Evolutionary conservation across 2,888 invertebrate genomes (phyloP), one percentile per base, ranked within the genome.

Genomic region (Meloe dianella): DNA sequence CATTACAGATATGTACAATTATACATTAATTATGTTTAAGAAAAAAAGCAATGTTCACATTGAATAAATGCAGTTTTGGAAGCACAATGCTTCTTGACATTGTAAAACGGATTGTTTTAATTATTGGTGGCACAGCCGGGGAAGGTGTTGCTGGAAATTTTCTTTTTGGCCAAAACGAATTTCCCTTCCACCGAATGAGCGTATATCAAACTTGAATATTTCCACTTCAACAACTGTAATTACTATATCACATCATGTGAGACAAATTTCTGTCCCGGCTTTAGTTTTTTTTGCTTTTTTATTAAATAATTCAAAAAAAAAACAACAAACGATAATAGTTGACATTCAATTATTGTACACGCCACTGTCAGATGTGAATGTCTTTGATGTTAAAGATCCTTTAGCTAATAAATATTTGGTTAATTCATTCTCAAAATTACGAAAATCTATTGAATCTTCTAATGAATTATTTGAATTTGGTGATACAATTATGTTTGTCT

Each of bases 391-490:
- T 32, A 79, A 75, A 30, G 76, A 69, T 68, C 77, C 78, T 67
- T 79, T 77, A 56, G 82, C 72, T 58, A 81, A 73, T 60, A 82
- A 74, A 75, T 83, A 83, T 70, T 82, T 82, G 35, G 81, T 82
- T 47, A 84, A 76, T 83, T 87, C 87, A 83, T 85, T 87, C 76
- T 87, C 86, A 77, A 86, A 87, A 73, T 86, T 85, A 70, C 85
- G 85, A 71, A 86, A 81, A 73, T 85, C 85, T 64, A 85, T 84
- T 8, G 67, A 85, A 76, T 71, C 85, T 78, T 78, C 85, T 81
- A 64, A 84, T 66, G 83, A 85, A 81, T 64, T 74, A 82, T 86
- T 67, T 81, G 84, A 74, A 84, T 86, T 75, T 80, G 79, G 86
- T 82, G 86, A 79, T 81, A 85, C 61, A 80, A 83, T 35, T 82